Conservation (phyloP, 2,113 vertebrate genomes). For the Apodemus sylvaticus region DNA sequence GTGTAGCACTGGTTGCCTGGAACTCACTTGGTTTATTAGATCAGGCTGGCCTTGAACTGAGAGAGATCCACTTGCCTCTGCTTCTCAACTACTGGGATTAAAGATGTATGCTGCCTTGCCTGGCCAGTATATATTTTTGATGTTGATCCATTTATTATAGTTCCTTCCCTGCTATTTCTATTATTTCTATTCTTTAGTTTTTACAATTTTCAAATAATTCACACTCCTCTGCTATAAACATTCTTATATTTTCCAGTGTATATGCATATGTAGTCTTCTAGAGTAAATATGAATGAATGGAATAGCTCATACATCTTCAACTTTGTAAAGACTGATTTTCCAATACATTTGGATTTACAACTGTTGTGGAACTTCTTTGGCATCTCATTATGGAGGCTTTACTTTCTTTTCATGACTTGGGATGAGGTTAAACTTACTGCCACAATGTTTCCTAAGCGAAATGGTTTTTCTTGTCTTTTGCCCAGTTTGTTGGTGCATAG, state of each 20-base stretch:
- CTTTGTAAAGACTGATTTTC: not conserved
- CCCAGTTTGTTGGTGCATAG: not conserved
- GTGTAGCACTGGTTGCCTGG: not conserved
- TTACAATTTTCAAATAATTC: slow-evolving; percentile 15
- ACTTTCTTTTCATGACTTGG: not conserved
- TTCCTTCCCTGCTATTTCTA: not conserved
- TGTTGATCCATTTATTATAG: not conserved
- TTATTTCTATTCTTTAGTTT: not conserved
- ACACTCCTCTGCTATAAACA: not conserved
- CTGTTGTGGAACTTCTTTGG: not conserved
- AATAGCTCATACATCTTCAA: not conserved
- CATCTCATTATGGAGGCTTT: not conserved
- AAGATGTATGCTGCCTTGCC: not conserved
- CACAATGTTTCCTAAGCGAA: not conserved
- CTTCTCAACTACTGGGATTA: not conserved
- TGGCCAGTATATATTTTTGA: not conserved
- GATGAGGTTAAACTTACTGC: slow-evolving; percentile 16
- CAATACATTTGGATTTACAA: not conserved
- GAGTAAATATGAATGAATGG: not conserved
- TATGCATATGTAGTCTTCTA: not conserved
- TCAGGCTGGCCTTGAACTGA: not conserved
- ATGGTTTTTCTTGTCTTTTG: not conserved
- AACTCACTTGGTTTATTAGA: not conserved
- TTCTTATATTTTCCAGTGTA: not conserved
- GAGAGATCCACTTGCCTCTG: not conserved